Evolutionary conservation across 2,113 vertebrate genomes (phyloP), one percentile per base, ranked within the genome.

Genomic region (Oncorhynchus gorbuscha): DNA sequence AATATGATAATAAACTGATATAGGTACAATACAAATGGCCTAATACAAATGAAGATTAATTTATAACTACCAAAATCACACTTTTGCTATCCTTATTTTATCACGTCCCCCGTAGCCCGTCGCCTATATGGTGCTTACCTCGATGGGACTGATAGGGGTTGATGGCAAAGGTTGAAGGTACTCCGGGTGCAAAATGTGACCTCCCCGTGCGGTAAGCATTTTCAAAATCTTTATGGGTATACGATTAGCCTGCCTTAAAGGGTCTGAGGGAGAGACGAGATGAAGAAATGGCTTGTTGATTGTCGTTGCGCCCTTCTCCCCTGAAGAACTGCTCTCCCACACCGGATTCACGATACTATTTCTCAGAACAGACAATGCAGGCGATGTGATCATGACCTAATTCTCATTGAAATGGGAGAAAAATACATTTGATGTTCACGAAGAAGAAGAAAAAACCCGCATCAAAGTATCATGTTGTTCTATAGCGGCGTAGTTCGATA

Each of bases 321-420:
- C 94, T 88, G 92, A 91, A 82, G 92, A 93, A 87, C 93, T 92
- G 94, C 91, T 95, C 89, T 94, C 94, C 95, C 95, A 96, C 90
- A 94, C 92, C 89, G 93, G 91, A 93, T 95, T 94, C 84, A 84
- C 80, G 90, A 92, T 93, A 94, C 94, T 96, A 94, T 94, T 96
- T 96, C 95, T 96, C 90, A 95, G 91, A 90, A 95, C 93, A 94
- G 96, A 96, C 92, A 95, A 93, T 93, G 93, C 92, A 94, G 96
- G 95, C 95, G 95, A 95, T 95, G 95, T 96, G 96, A 95, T 97
- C 97, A 98, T 98, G 97, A 98, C 95, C 96, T 95, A 95, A 90
- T 89, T 92, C 84, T 91, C 87, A 83, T 93, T 89, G 74, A 87
- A 88, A 87, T 85, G 70, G 86, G 80, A 76, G 77, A 84, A 80